Evolutionary conservation across 1,140 invertebrate genomes (phyloP).

Genomic region (Bilobella aurantiaca): DNA sequence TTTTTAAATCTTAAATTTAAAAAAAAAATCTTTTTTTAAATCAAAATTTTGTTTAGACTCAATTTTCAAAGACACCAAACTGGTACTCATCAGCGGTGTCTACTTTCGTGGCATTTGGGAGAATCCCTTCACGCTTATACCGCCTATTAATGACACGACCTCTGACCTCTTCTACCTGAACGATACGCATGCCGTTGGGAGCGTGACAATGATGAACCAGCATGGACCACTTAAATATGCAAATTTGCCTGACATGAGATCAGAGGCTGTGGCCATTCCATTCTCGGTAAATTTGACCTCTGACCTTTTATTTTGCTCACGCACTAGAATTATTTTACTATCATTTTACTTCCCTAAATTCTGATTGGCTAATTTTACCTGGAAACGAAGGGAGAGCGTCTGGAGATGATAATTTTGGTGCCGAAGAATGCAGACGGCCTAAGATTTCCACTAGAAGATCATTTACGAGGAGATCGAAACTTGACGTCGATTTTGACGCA

Average conservation of each 20-base stretch:
- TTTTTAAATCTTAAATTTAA: too few relatives aligned
- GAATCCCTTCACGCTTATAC: neutral
- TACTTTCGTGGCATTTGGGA: constrained; percentile 1
- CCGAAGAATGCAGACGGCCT: neutral
- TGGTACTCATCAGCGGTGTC: neutral
- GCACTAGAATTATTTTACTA: neutral
- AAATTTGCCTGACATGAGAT: neutral
- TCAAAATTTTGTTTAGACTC: neutral
- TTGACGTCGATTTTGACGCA: neutral
- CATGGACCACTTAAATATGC: neutral
- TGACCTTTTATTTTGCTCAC: neutral
- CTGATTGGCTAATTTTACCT: neutral
- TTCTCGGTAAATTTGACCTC: neutral
- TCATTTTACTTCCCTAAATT: neutral
- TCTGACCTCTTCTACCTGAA: neutral
- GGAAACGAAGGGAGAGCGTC: neutral
- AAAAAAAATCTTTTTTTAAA: too few relatives aligned
- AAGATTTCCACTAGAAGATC: neutral
- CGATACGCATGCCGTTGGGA: neutral
- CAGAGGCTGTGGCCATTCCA: neutral
- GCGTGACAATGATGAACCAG: neutral
- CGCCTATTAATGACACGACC: neutral
- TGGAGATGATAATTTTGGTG: neutral
- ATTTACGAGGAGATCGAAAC: neutral
- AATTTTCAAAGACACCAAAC: neutral